A percentile compares a stretch with the other conserved stretches of the same genome.
Evolutionary conservation across 2,797 vertebrate genomes (phyloP).

Genomic region (Lagocephalus sceleratus): DNA sequence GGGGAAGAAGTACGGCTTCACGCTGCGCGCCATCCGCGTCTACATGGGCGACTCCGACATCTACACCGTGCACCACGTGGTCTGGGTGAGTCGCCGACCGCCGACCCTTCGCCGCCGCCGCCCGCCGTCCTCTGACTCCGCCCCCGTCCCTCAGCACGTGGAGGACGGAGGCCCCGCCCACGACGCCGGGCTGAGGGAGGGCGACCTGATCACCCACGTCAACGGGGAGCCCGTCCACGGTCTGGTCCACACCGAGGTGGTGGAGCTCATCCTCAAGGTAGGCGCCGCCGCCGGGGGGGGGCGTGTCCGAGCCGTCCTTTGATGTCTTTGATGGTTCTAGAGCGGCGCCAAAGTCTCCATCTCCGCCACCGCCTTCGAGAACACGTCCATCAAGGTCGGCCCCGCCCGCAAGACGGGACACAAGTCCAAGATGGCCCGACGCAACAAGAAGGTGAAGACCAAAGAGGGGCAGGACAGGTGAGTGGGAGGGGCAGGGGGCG

Average conservation of each 20-base stretch:
- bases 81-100: constrained; percentile 86
- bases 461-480: constrained; percentile 94
- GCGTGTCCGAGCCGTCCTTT: too few relatives aligned
- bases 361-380: constrained; percentile 92
- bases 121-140: too few relatives aligned
- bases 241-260: constrained; percentile 95
- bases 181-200: constrained; percentile 88
- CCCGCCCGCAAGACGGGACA: constrained; percentile 88
- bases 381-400: constrained; percentile 95
- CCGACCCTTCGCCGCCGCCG: background rate
- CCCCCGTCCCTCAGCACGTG: constrained; percentile 79
- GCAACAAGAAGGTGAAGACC: constrained; percentile 88
- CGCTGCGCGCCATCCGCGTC: constrained; percentile 92
- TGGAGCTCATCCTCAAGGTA: constrained; percentile 96
- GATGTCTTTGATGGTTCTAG: too few relatives aligned
- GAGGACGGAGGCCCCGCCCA: constrained; percentile 90
- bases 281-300: background rate
- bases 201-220: constrained; percentile 96
- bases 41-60: constrained; percentile 96
- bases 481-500: too few relatives aligned
- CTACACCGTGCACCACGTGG: constrained; percentile 97
- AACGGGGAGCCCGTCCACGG: constrained; percentile 94
- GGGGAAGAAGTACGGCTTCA: constrained; percentile 98
- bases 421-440: constrained; percentile 95
- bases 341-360: constrained; percentile 95